Percentiles rank a stretch among this genome's conserved stretches.
Evolutionary conservation across 1,140 invertebrate genomes (phyloP).

Genomic region (Ceratosolen fusciceps): DNA sequence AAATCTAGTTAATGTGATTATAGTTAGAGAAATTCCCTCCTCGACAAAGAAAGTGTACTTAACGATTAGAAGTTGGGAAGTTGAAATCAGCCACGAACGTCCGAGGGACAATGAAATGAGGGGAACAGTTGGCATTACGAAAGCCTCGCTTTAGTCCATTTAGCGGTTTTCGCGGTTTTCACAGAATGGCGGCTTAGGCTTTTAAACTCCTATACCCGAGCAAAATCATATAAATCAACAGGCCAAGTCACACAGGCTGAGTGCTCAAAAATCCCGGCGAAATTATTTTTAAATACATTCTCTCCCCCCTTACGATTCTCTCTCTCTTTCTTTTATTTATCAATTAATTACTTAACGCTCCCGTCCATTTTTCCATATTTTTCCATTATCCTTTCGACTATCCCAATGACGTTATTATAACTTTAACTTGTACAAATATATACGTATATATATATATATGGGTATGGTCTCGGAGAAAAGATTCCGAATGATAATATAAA

Average conservation of each 20-base stretch:
- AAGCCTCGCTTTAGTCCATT: slow-evolving; percentile 41
- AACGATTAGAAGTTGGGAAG: slow-evolving; percentile 45
- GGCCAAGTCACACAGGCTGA: slow-evolving; percentile 38
- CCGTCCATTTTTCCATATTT: too few species aligned
- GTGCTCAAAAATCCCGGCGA: slow-evolving; percentile 19
- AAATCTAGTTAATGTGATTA: slow-evolving; percentile 35
- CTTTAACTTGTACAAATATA: too few species aligned
- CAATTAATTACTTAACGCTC: too few species aligned
- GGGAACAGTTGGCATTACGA: slow-evolving; percentile 39
- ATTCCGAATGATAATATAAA: too few species aligned
- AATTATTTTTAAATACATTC: too few species aligned
- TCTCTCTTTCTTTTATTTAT: too few species aligned
- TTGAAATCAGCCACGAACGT: slow-evolving; percentile 38
- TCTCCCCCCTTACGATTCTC: too few species aligned
- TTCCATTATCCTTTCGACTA: too few species aligned
- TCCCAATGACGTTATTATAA: too few species aligned
- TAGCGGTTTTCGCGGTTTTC: slow-evolving; percentile 44
- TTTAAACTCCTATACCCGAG: slow-evolving; percentile 34
- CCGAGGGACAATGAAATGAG: slow-evolving; percentile 44
- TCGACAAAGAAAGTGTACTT: slow-evolving; percentile 33
- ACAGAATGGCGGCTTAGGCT: slow-evolving; percentile 43
- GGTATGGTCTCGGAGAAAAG: too few species aligned
- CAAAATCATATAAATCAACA: slow-evolving; percentile 43
- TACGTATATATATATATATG: too few species aligned
- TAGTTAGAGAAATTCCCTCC: slow-evolving; percentile 11